phyloP scores from a whole-genome alignment of 2,113 vertebrate species.

The Chrysemys picta region DNA sequence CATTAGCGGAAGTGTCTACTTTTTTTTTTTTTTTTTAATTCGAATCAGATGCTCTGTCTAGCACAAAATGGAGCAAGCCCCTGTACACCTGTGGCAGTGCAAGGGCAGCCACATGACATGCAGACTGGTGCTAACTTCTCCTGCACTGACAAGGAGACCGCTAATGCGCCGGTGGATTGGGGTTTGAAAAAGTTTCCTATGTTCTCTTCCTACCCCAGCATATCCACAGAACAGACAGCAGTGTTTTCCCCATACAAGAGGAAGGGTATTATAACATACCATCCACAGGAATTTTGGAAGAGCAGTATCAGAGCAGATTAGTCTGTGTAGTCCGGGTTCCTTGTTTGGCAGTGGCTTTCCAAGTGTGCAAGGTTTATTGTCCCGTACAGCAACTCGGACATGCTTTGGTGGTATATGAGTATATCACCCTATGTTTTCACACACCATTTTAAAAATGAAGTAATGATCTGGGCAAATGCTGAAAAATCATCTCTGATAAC shows the following conservation, averaged over 20 bases:
- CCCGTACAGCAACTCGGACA: neutral
- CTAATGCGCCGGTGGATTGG: accelerated
- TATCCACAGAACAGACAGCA: neutral
- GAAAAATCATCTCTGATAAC: neutral
- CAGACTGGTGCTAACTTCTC: neutral
- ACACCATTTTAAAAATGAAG: neutral
- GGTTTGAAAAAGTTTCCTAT: neutral
- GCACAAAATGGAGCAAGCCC: neutral
- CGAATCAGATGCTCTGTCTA: neutral
- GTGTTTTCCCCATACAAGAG: accelerated
- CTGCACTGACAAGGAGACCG: neutral
- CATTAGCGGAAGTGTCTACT: slow-evolving; percentile 31
- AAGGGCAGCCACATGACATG: neutral
- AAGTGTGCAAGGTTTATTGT: neutral
- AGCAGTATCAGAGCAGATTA: neutral
- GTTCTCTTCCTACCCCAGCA: neutral
- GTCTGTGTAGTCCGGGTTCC: accelerated
- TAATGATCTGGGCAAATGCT: neutral
- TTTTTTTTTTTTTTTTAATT: neutral
- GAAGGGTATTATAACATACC: neutral
- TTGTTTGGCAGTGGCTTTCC: neutral
- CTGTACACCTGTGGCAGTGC: neutral
- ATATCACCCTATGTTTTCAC: neutral
- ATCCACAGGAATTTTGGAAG: accelerated
- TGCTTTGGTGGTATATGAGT: neutral